Evolutionary conservation across 1,140 invertebrate species (phyloP).

Genomic region (Liolophura sinensis): DNA sequence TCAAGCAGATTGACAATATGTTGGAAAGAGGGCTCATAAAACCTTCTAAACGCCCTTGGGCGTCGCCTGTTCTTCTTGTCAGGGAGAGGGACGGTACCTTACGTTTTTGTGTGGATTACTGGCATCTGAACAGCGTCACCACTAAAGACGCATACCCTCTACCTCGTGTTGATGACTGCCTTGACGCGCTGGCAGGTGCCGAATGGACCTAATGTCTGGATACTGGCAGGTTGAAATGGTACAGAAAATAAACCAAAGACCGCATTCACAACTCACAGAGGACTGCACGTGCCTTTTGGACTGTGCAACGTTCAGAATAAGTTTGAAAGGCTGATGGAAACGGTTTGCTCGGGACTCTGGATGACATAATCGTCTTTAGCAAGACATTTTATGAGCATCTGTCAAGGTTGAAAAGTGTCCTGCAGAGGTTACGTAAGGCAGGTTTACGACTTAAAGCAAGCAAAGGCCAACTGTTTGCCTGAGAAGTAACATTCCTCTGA

Average conservation of each 20-base stretch:
- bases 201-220: conserved; percentile 3
- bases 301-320: conserved; percentile 30
- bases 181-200: conserved; percentile 1
- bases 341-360: conserved; percentile 28
- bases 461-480: conserved; percentile 16
- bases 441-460: conserved; percentile 18
- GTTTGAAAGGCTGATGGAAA: conserved; percentile 40
- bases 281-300: conserved; percentile 37
- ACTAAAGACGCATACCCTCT: neutral
- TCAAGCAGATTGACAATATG: no score
- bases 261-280: conserved; percentile 11
- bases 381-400: conserved; percentile 18
- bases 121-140: neutral
- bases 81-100: no score
- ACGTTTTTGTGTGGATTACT: conserved; percentile 8
- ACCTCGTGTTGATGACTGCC: conserved; percentile 7
- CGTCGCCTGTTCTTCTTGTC: no score
- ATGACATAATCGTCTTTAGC: conserved; percentile 30
- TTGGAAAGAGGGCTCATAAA: no score
- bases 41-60: no score
- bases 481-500: conserved; percentile 9
- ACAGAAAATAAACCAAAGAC: conserved; percentile 5
- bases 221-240: conserved; percentile 14
- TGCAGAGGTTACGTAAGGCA: conserved; percentile 20
- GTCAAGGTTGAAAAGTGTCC: conserved; percentile 18